Conservation (phyloP, 2,113 vertebrate genomes). For the Pluvialis apricaria region DNA sequence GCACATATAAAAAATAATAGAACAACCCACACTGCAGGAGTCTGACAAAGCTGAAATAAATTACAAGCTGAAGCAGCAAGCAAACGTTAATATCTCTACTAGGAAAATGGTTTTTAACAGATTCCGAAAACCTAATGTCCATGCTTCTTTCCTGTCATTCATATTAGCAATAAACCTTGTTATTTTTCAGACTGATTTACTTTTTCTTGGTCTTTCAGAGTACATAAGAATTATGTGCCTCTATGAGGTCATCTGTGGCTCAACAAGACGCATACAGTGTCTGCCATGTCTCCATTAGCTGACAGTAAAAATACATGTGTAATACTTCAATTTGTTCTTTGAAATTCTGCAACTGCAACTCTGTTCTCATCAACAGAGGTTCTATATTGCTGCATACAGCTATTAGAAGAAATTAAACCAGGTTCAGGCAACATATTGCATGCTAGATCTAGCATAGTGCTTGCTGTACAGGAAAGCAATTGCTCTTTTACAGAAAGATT, state of each 20-base stretch:
- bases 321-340: not conserved
- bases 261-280: accelerated
- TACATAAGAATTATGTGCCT: not conserved
- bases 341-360: not conserved
- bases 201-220: not conserved
- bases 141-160: not conserved
- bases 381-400: not conserved
- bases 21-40: not conserved
- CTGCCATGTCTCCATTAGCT: not conserved
- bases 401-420: not conserved
- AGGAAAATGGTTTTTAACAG: not conserved
- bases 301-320: not conserved
- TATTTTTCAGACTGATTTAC: not conserved
- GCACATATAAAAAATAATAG: not conserved
- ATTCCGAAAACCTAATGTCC: not conserved
- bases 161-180: not conserved
- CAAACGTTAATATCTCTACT: not conserved
- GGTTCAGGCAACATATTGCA: not conserved
- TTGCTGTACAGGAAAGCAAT: not conserved
- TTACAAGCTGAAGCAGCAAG: not conserved
- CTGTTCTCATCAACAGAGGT: not conserved
- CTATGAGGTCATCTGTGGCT: not conserved
- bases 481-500: not conserved
- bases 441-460: not conserved
- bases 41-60: slow-evolving; percentile 19